Conservation (phyloP, 2,113 vertebrate species). For the Hyperopisus bebe region DNA sequence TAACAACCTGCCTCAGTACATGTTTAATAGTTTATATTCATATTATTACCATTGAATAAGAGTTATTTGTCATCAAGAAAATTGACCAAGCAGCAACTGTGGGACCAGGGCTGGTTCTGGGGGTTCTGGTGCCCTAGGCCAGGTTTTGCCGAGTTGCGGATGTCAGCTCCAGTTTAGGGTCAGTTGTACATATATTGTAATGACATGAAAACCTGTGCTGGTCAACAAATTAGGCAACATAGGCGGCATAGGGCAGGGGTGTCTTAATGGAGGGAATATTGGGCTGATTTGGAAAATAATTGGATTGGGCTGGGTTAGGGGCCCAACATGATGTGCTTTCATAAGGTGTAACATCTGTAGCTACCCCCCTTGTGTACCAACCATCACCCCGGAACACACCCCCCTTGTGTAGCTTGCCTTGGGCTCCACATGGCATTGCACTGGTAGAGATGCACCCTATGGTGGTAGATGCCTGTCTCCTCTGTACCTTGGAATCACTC, state of each 20-base stretch:
- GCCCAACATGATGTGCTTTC: not conserved
- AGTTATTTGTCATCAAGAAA: not conserved
- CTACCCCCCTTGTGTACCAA: not conserved
- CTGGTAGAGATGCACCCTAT: not conserved
- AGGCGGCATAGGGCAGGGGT: not conserved
- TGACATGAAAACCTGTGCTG: not conserved
- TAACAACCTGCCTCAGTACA: not conserved
- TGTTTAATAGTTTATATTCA: not conserved
- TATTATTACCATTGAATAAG: not conserved
- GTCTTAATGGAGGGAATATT: not conserved
- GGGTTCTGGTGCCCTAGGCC: not conserved
- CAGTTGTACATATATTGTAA: not conserved
- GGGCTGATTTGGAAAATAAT: not conserved
- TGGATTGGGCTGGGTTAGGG: not conserved
- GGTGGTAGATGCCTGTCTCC: not conserved
- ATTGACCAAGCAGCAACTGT: not conserved
- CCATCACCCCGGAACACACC: not conserved
- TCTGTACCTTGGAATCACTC: not conserved
- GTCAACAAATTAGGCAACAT: not conserved
- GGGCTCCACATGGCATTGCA: not conserved
- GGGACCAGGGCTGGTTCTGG: not conserved
- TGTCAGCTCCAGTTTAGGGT: not conserved
- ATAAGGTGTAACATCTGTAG: not conserved
- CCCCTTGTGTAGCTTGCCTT: not conserved
- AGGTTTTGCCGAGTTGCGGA: too few species aligned